Conservation (phyloP, 2,797 vertebrate species). For the Lycodopsis pacificus region DNA sequence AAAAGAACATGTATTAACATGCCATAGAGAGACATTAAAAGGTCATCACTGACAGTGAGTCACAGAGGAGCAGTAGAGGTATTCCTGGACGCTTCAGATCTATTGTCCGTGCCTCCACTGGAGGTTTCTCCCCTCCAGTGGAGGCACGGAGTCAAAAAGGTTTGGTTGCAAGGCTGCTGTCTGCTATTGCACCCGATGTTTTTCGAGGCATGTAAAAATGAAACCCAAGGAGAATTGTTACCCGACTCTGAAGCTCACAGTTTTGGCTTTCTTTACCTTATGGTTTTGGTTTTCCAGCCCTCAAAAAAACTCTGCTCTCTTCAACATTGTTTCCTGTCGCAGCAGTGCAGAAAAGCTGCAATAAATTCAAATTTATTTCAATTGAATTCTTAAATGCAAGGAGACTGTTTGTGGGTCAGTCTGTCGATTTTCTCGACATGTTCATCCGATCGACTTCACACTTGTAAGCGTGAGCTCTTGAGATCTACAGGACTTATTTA, state of each 20-base stretch:
- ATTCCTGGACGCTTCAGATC: slow-evolving; percentile 20
- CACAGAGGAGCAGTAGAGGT: slow-evolving; percentile 15
- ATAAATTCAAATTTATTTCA: background rate
- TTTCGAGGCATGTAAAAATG: no score
- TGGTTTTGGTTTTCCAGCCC: background rate
- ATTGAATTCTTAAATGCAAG: no score
- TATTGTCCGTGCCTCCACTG: background rate
- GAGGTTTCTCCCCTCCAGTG: slow-evolving; percentile 28
- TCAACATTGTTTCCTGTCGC: background rate
- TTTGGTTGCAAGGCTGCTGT: slow-evolving; percentile 30
- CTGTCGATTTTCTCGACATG: no score
- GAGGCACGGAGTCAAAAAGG: slow-evolving; percentile 10
- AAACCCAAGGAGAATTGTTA: background rate
- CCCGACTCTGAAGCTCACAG: background rate
- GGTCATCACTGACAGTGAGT: slow-evolving; percentile 7
- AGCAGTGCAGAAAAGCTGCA: background rate
- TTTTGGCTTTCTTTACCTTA: no score
- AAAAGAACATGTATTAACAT: background rate
- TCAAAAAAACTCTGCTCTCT: background rate
- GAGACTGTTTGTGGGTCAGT: no score
- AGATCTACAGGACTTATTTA: no score
- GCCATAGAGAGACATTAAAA: background rate
- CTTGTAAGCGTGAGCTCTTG: no score
- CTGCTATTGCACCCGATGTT: background rate
- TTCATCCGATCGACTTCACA: no score